Base-by-base conservation (phyloP, 2,888 invertebrate species). In the Nomada hirtipes region DNA sequence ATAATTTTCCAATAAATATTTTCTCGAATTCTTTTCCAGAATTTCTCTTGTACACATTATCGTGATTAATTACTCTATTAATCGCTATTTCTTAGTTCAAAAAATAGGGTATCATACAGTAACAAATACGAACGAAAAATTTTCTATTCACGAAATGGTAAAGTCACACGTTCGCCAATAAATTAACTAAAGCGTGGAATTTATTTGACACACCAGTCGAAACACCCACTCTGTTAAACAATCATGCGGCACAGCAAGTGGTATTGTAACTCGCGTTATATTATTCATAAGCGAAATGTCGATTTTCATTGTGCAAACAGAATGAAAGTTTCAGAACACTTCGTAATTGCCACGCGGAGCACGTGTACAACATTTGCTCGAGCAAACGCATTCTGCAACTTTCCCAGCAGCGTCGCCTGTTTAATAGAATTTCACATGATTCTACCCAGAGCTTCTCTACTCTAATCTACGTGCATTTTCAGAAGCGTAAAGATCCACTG, bases 221-320 rank as follows among this genome's bases (percentile, higher is more conserved):
- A 9, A 0, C 53, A 26, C 55, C 67, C 53, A 60, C 53, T 74
- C 29, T 20, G 13, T 55, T 29, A 15, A 11, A 47, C 52, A 42
- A 65, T 74, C 52, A 15, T n/a, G 10, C 44, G 20, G 26, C 50
- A 3, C 29, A 18, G 44, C 47, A 10, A 61, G 13, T 10, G 52
- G 53, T 52, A 47, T 67, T 68, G 53, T 42, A 42, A 50, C 60
- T 26, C 44, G 53, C 29, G 36, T 57, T 57, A 71, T 55, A 61
- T 68, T 78, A 75, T 68, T 78, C 75, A 75, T 75, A 78, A 75
- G 47, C 55, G 42, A 29, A 75, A 75, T 20, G 68, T 78, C 76
- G 61, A 75, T 61, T 63, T 61, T 36, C 61, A 53, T 68, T 63
- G 47, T 53, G 53, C 61, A 55, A 76, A 76, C 61, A 20, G 60